Evolutionary conservation across 2,113 vertebrate species (phyloP).

Genomic region (Struthio camelus): DNA sequence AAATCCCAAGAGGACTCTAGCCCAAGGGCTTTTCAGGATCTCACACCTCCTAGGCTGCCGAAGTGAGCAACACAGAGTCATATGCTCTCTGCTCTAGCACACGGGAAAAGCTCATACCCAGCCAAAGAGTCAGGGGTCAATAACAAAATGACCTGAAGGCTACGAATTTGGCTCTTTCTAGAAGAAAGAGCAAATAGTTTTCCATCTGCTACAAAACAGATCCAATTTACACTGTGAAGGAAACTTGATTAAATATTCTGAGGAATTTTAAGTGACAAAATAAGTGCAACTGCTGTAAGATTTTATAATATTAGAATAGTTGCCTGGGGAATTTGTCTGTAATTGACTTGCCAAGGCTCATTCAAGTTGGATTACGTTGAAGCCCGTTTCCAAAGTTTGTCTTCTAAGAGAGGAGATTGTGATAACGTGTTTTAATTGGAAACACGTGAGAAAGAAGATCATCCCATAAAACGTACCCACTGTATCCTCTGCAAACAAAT

Average conservation of each 20-base stretch:
- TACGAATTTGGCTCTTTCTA: background rate
- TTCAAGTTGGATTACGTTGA: background rate
- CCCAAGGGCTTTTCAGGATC: background rate
- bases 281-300: background rate
- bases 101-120: background rate
- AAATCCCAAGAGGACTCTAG: rapidly evolving
- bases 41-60: background rate
- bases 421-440: background rate
- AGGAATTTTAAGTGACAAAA: background rate
- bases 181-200: background rate
- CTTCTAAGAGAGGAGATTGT: background rate
- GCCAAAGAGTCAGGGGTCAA: background rate
- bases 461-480: background rate
- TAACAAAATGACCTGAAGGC: background rate
- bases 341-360: background rate
- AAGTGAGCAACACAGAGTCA: background rate
- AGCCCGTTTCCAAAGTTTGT: background rate
- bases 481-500: conserved; percentile 11
- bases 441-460: background rate
- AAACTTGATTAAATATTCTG: background rate
- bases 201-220: background rate
- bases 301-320: background rate
- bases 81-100: background rate
- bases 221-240: background rate
- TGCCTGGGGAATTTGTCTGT: background rate